A percentile compares a stretch with the other conserved stretches of the same genome.
These are phyloP conservation scores for Drosophila nebulosa DNA, from an alignment of 1,140 invertebrate genomes.

Conservation along the genomic window DNA sequence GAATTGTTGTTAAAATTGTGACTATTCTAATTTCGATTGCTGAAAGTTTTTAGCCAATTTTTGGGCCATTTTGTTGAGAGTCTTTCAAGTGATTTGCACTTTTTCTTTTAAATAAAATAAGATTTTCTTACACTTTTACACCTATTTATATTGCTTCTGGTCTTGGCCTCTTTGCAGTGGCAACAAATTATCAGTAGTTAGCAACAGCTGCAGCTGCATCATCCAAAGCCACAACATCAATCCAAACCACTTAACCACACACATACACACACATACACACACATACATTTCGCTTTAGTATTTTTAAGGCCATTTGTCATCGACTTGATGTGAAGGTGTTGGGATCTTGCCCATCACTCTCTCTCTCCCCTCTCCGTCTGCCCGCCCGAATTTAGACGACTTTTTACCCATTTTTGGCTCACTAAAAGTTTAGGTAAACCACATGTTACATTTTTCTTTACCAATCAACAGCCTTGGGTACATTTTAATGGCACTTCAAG, in stretches of 20 bases:
- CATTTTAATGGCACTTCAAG: slow-evolving; percentile 50
- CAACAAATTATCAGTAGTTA: slow-evolving; percentile 23
- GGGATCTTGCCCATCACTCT: slow-evolving; percentile 13
- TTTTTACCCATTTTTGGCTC: slow-evolving; percentile 3
- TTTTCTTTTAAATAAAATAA: not conserved
- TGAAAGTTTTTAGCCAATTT: not conserved
- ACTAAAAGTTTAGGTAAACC: slow-evolving; percentile 53
- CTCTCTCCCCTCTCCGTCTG: not conserved
- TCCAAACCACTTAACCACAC: slow-evolving; percentile 29
- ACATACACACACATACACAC: slow-evolving; percentile 2
- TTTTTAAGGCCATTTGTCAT: slow-evolving; percentile 18
- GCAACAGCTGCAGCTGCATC: slow-evolving; percentile 8
- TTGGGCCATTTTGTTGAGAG: not conserved
- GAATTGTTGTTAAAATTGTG: no score
- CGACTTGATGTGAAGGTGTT: slow-evolving; percentile 48
- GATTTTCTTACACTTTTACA: not conserved
- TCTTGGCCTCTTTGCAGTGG: slow-evolving; percentile 4
- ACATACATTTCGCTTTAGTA: slow-evolving; percentile 4
- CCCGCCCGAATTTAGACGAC: not conserved
- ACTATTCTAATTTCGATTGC: not conserved
- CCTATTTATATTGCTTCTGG: not conserved
- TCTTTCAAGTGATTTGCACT: not conserved
- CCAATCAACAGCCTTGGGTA: slow-evolving; percentile 59
- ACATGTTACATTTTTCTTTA: slow-evolving; percentile 55
- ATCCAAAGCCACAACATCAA: slow-evolving; percentile 15